Conservation (phyloP, 2,888 invertebrate species). For the Carabus problematicus region DNA sequence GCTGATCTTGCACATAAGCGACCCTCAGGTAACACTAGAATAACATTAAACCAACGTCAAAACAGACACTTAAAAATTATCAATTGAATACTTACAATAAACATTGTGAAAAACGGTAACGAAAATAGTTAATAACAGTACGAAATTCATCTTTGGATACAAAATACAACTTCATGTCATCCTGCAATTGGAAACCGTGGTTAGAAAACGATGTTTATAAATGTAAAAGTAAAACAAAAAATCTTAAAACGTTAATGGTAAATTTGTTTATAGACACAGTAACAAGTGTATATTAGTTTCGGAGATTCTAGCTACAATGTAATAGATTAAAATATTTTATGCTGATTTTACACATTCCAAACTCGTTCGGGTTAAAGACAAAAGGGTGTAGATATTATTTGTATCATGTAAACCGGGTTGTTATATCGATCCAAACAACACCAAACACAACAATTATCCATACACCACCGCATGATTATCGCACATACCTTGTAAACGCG, state of each 20-base stretch:
- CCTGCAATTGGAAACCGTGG: slow-evolving; percentile 12
- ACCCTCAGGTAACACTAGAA: slow-evolving; percentile 15
- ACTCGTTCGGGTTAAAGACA: slow-evolving; percentile 13
- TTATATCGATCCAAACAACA: slow-evolving; percentile 27
- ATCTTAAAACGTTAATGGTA: no score
- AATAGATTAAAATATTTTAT: neutral
- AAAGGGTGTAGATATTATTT: slow-evolving; percentile 33
- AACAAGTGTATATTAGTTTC: no score
- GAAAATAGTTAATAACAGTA: slow-evolving; percentile 17
- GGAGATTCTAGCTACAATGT: neutral
- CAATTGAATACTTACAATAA: slow-evolving; percentile 27
- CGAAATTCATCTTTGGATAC: slow-evolving; percentile 30
- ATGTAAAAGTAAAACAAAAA: neutral
- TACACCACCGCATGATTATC: slow-evolving; percentile 2
- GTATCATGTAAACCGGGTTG: slow-evolving; percentile 36
- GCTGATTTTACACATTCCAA: no score
- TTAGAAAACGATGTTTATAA: slow-evolving; percentile 15
- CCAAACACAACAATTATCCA: slow-evolving; percentile 28
- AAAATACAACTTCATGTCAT: slow-evolving; percentile 23
- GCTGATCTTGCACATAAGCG: slow-evolving; percentile 30
- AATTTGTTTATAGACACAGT: no score
- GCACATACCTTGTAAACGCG: slow-evolving; percentile 17
- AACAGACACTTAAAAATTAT: neutral
- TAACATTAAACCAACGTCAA: neutral
- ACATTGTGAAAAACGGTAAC: slow-evolving; percentile 22